Conservation (phyloP, 2,888 invertebrate genomes). For the Chrysolina haemoptera region DNA sequence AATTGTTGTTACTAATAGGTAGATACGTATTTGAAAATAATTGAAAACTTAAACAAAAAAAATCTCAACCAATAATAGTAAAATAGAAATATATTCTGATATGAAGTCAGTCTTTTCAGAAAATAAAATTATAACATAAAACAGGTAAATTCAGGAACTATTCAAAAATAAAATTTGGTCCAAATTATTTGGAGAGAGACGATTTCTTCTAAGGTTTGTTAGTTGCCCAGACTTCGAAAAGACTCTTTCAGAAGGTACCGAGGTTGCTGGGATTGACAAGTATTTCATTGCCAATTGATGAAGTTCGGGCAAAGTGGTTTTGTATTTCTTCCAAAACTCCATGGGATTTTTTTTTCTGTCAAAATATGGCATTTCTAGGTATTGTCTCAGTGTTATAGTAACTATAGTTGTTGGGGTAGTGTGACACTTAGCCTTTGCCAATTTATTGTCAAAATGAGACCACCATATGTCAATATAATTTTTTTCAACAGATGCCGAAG, state of each 20-base stretch:
- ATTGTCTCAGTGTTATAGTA: conserved; percentile 34
- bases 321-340: conserved; percentile 47
- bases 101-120: background rate
- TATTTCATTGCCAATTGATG: conserved; percentile 48
- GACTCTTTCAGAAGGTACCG: conserved; percentile 53
- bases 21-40: no score
- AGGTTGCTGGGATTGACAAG: conserved; percentile 50
- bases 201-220: conserved; percentile 39
- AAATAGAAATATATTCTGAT: background rate
- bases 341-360: conserved; percentile 46
- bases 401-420: conserved; percentile 37
- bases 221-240: conserved; percentile 55
- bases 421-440: conserved; percentile 31
- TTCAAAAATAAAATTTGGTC: background rate
- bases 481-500: background rate
- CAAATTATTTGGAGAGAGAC: conserved; percentile 7
- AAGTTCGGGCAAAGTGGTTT: conserved; percentile 47
- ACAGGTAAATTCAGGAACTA: conserved; percentile 8
- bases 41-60: no score
- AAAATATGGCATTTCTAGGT: conserved; percentile 38
- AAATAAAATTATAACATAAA: background rate
- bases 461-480: conserved; percentile 30
- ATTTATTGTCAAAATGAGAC: conserved; percentile 42
- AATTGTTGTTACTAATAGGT: no score
- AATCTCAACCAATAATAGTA: no score